phyloP scores from a whole-genome alignment of 2,888 invertebrate species.

The Heliconius aoede region DNA sequence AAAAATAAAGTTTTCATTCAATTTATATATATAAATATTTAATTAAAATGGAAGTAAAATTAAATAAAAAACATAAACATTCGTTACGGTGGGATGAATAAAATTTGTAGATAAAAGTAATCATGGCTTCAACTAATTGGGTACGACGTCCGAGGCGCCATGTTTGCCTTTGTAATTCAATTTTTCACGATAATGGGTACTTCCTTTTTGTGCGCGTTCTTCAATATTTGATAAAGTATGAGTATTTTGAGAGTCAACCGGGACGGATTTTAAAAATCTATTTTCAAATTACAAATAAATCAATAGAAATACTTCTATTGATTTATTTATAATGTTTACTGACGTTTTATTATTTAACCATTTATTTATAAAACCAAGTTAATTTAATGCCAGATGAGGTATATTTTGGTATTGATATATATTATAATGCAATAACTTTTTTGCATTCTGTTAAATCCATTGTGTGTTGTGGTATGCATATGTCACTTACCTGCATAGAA shows the following conservation, averaged over 20 bases:
- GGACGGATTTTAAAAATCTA: neutral
- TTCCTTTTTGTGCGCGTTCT: conserved; percentile 31
- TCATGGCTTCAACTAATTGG: conserved; percentile 33
- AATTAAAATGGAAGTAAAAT: neutral
- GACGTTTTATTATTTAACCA: neutral
- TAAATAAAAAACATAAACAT: neutral
- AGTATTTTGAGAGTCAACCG: conserved; percentile 11
- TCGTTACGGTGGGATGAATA: neutral
- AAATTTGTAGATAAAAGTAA: conserved; percentile 19
- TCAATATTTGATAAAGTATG: conserved; percentile 23
- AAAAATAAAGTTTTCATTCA: neutral
- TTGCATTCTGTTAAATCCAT: neutral
- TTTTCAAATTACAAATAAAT: too few species aligned
- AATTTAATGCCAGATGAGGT: neutral
- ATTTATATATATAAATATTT: too few species aligned
- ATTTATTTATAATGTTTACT: neutral
- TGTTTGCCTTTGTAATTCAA: conserved; percentile 47
- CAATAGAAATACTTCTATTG: neutral
- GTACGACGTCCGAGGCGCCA: conserved; percentile 29
- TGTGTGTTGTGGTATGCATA: neutral
- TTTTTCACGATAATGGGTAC: conserved; percentile 44
- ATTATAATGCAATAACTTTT: neutral
- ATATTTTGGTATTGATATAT: too few species aligned
- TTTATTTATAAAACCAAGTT: neutral
- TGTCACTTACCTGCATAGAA: conserved; percentile 88